These are phyloP conservation scores for Thamnophis elegans DNA, from an alignment of 2,797 vertebrate species.

Conservation along the genomic window DNA sequence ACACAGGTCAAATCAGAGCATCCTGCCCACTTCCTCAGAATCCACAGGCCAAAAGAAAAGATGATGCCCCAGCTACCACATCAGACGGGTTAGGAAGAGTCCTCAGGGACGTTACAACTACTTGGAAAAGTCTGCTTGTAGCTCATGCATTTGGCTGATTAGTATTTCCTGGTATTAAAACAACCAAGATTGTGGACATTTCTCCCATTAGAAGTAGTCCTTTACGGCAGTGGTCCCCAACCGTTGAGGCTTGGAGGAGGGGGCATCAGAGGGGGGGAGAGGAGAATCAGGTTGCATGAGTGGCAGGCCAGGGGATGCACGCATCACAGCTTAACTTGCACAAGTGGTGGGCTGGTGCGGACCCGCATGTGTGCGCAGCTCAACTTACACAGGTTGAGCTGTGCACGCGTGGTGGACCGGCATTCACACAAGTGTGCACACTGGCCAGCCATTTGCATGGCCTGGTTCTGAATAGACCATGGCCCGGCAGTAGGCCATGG, in stretches of 20 bases:
- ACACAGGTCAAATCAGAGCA: not conserved
- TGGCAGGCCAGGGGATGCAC: rapidly evolving
- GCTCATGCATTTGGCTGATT: not conserved
- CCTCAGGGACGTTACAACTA: not conserved
- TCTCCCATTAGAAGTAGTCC: not conserved
- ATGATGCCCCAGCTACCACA: not conserved
- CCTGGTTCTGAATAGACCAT: no score
- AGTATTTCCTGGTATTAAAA: not conserved
- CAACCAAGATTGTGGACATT: not conserved
- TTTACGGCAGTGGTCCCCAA: not conserved
- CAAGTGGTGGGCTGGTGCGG: no score
- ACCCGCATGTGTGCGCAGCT: no score
- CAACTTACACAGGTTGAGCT: no score
- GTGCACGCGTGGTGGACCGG: no score
- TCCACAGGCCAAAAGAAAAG: not conserved
- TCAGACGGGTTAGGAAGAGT: not conserved
- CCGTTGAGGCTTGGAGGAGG: no score
- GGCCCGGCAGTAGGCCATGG: no score
- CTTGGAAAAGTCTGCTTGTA: not conserved
- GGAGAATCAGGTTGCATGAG: no score
- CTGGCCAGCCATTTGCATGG: no score
- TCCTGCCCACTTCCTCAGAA: not conserved
- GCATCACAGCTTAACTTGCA: no score
- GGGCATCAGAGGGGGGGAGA: no score
- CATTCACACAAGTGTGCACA: no score